Evolutionary conservation across 2,113 vertebrate genomes (phyloP).

Genomic region (Platichthys stellatus): DNA sequence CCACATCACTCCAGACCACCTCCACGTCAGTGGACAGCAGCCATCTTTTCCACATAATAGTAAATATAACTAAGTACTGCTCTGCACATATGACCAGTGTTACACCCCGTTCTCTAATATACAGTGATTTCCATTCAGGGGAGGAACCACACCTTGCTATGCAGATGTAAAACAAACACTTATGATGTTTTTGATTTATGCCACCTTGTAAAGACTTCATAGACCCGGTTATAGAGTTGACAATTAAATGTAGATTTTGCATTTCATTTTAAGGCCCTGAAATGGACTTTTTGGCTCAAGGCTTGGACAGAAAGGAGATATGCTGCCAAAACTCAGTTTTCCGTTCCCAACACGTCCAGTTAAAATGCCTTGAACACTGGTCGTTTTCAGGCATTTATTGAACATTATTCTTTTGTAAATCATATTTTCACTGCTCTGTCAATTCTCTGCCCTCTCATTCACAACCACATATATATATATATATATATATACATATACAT

Average conservation of each 20-base stretch:
- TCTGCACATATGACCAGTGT: background rate
- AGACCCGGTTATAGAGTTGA: conserved; percentile 3
- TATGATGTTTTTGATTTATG: conserved; percentile 26
- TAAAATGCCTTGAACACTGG: background rate
- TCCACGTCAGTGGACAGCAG: background rate
- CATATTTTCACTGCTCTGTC: background rate
- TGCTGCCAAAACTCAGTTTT: conserved; percentile 15
- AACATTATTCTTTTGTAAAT: background rate
- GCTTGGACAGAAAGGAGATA: conserved; percentile 1
- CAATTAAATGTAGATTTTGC: conserved; percentile 26
- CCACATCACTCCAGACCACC: conserved; percentile 1
- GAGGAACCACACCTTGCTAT: conserved; percentile 26
- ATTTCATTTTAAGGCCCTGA: background rate
- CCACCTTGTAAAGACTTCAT: conserved; percentile 23
- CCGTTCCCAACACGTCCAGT: background rate
- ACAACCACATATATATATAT: background rate
- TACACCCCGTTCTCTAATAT: background rate
- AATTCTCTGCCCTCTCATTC: background rate
- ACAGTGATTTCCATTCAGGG: conserved; percentile 14
- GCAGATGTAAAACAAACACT: conserved; percentile 34
- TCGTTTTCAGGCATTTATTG: background rate
- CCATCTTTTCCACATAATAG: conserved; percentile 13
- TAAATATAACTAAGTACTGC: background rate
- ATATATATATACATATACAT: background rate
- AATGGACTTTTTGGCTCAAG: conserved; percentile 17